These are phyloP conservation scores for Cryptoprocta ferox DNA, from an alignment of 2,797 vertebrate genomes.

Conservation along the genomic window DNA sequence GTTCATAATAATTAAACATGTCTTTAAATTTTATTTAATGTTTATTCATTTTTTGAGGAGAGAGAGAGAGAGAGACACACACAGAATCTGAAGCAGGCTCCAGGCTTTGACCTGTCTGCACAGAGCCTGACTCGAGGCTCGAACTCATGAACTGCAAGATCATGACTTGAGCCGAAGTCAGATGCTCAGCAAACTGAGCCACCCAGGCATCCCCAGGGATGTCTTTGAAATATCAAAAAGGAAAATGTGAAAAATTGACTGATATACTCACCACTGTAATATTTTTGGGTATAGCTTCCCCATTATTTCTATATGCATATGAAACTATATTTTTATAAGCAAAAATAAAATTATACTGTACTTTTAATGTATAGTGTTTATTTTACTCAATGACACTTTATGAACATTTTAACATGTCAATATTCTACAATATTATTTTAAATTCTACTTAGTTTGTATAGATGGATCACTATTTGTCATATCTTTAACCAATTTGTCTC, in stretches of 20 bases:
- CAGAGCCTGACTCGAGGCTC: no score
- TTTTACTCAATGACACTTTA: conserved; percentile 24
- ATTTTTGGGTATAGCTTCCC: neutral
- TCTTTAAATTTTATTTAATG: neutral
- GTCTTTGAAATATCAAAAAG: neutral
- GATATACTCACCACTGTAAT: neutral
- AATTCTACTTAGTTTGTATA: conserved; percentile 14
- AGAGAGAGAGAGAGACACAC: no score
- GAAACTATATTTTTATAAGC: neutral
- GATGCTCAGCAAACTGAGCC: no score
- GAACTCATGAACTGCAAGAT: no score
- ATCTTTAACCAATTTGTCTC: neutral
- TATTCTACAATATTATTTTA: neutral
- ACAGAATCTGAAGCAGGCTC: no score
- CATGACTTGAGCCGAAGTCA: no score
- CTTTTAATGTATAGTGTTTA: neutral
- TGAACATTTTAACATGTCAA: neutral
- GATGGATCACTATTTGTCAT: neutral
- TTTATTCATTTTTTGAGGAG: no score
- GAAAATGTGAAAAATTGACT: neutral
- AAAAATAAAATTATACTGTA: neutral
- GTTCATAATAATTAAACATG: neutral
- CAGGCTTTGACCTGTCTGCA: no score
- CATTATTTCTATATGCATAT: neutral
- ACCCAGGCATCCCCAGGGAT: neutral